Percentiles rank a stretch among this genome's conserved stretches.
Evolutionary conservation across 2,113 vertebrate genomes (phyloP).

Genomic region (Cyanoramphus novaezelandiae): DNA sequence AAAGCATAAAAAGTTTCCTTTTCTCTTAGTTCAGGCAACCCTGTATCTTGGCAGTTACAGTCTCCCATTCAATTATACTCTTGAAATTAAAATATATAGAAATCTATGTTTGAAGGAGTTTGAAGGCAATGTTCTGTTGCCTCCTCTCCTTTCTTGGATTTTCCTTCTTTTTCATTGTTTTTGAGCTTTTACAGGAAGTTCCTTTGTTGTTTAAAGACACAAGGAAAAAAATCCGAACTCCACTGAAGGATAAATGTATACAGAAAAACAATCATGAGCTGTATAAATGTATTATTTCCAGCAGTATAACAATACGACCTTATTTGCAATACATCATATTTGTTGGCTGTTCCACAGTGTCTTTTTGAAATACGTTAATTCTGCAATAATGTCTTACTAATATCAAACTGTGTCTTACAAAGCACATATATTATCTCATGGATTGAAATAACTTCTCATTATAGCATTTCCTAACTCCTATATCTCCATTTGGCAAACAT

Average conservation of each 20-base stretch:
- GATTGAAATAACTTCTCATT: constrained; percentile 19
- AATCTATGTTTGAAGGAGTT: neutral
- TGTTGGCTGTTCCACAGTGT: neutral
- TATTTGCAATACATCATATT: constrained; percentile 3
- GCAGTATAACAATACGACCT: neutral
- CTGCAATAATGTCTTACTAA: neutral
- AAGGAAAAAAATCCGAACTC: neutral
- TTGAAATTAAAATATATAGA: neutral
- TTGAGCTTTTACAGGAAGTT: neutral
- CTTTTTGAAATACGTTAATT: constrained; percentile 43
- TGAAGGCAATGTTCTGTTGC: neutral
- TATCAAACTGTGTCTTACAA: neutral
- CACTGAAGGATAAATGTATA: neutral
- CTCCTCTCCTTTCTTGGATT: neutral
- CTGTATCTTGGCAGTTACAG: neutral
- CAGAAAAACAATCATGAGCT: neutral
- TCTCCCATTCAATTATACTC: neutral
- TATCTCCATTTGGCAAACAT: constrained; percentile 6
- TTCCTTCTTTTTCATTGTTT: neutral
- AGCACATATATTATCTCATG: neutral
- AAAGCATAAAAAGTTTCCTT: neutral
- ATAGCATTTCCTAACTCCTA: neutral
- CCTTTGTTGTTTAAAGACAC: neutral
- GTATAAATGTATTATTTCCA: constrained; percentile 10
- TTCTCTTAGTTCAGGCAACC: neutral